Evolutionary conservation across 2,113 vertebrate genomes (phyloP), one percentile per base, ranked within the genome.

Genomic region (Scytalopus superciliaris): DNA sequence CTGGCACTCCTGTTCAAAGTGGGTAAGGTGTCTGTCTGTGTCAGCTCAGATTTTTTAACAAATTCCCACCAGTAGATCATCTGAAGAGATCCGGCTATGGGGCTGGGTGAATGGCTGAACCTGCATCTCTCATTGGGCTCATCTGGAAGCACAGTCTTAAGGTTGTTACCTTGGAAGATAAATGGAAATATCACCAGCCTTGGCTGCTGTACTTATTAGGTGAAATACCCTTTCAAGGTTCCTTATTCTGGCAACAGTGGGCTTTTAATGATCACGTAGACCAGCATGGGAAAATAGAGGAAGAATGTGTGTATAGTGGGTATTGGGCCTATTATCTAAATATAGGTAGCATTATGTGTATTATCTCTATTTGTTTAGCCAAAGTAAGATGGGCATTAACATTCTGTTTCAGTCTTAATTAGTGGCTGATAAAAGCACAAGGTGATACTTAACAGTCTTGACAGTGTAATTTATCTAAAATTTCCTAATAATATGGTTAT

Each of bases 401-500:
- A 73, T 96, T 93, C 96, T 94, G 62, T 94, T 96, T 96, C 90
- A 79, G 76, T 92, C 84, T 92, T 96, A 96, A 96, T 96, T 96
- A 94, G 86, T 42, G 70, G 70, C 86, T 96, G 93, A 93, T 95
- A 96, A 96, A 97, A 96, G 91, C 92, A 84, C 92, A 93, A 95
- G 94, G 87, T 97, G 93, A 95, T 93, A 90, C 40, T 95, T 93
- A 93, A 66, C 56, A 83, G 86, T 40, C 93, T 87, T 94, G 94
- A 84, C 94, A 95, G 70, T 90, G 90, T 92, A 95, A 94, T 96
- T 96, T 84, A 92, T 93, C 96, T 96, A 80, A 94, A 93, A 91
- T 90, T 95, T 89, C 88, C 60, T 94, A 94, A 94, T 97, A 89
- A 95, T 94, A 93, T 2, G 28, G 87, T 93, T 85, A 59, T 37